phyloP scores from a whole-genome alignment of 2,888 invertebrate genomes.

The Crepidodera aurea region DNA sequence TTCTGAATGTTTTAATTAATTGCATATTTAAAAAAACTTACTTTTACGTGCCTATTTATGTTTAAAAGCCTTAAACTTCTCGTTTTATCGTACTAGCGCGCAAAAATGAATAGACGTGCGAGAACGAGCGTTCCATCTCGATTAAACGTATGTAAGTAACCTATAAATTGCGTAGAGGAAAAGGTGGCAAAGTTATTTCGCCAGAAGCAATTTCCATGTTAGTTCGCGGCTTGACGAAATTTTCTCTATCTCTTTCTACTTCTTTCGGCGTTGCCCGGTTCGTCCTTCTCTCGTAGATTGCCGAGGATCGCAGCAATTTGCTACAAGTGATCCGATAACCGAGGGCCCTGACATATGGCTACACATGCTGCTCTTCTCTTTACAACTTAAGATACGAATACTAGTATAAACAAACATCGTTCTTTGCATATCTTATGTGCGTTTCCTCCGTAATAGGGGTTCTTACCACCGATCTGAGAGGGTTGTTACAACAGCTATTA shows the following conservation, averaged over 20 bases:
- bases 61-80: no score
- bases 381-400: constrained; percentile 50
- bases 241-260: constrained; percentile 49
- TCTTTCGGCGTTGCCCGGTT: constrained; percentile 26
- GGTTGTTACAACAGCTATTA: constrained; percentile 57
- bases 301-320: constrained; percentile 59
- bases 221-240: constrained; percentile 55
- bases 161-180: constrained; percentile 51
- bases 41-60: no score
- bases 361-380: constrained; percentile 56
- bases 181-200: constrained; percentile 50
- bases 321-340: constrained; percentile 61
- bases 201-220: constrained; percentile 58
- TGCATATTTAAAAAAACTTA: no score
- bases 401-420: constrained; percentile 60
- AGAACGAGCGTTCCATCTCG: constrained; percentile 39
- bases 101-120: no score
- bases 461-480: constrained; percentile 48
- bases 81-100: no score
- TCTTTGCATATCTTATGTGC: constrained; percentile 61
- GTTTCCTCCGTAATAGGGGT: constrained; percentile 53
- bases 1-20: no score
- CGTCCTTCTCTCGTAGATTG: constrained; percentile 53
- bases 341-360: constrained; percentile 60
- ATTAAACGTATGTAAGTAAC: constrained; percentile 53